Conservation (phyloP, 2,888 invertebrate genomes). For the Auanema sp. region DNA sequence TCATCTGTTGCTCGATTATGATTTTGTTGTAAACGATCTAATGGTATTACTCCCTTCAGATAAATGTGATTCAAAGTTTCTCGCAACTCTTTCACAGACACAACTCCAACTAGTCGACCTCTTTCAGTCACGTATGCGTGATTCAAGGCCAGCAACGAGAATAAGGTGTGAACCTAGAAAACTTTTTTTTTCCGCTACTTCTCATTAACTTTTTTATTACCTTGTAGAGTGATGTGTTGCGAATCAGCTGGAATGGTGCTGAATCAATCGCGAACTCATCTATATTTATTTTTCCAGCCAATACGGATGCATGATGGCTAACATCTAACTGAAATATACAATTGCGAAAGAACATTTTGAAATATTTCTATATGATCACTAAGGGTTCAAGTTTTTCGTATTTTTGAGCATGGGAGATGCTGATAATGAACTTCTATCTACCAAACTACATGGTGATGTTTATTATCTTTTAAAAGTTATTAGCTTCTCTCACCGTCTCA, state of each 20-base stretch:
- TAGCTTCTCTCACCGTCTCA: too few species aligned
- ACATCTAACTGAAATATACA: conserved; percentile 38
- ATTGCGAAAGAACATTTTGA: background rate
- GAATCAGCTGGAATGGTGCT: conserved; percentile 69
- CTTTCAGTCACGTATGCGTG: conserved; percentile 97
- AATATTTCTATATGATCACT: too few species aligned
- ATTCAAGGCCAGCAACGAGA: conserved; percentile 97
- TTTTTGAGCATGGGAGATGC: conserved; percentile 41
- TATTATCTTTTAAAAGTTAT: too few species aligned
- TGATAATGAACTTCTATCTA: conserved; percentile 30
- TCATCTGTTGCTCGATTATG: too few species aligned
- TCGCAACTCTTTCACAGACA: conserved; percentile 86
- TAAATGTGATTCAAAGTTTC: background rate
- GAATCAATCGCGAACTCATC: conserved; percentile 81
- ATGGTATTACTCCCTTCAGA: too few species aligned
- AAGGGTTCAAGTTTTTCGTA: conserved; percentile 21
- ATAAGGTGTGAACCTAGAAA: conserved; percentile 93
- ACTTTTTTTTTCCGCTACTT: too few species aligned
- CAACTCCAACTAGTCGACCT: conserved; percentile 90
- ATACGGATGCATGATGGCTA: conserved; percentile 43
- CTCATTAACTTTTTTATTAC: conserved; percentile 22
- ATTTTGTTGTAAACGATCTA: too few species aligned
- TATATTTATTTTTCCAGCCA: conserved; percentile 55
- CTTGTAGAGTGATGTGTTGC: conserved; percentile 61
- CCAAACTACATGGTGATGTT: too few species aligned